These are phyloP conservation scores for Entelurus aequoreus DNA, from an alignment of 2,113 vertebrate species.

Conservation along the genomic window DNA sequence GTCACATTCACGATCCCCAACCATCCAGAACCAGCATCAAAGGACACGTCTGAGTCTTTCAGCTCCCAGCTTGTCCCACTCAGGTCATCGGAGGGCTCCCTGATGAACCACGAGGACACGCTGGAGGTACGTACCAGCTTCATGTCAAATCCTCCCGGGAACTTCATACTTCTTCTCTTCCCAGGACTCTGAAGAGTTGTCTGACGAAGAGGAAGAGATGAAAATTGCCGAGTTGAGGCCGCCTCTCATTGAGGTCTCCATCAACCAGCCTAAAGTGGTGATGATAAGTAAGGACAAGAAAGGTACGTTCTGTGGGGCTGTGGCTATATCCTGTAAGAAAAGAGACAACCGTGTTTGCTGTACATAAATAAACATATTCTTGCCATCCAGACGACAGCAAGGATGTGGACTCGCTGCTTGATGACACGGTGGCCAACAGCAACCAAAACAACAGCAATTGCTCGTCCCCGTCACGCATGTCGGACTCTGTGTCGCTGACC, in stretches of 20 bases:
- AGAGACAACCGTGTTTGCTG: not conserved
- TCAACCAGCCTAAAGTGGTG: conserved; percentile 97
- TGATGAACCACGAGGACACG: conserved; percentile 81
- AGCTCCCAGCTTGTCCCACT: conserved; percentile 68
- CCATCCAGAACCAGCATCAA: conserved; percentile 64
- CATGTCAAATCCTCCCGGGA: not conserved
- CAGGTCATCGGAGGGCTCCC: conserved; percentile 73
- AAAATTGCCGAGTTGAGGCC: conserved; percentile 96
- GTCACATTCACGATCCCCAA: conserved; percentile 61
- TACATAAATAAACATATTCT: not conserved
- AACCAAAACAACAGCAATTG: conserved; percentile 99
- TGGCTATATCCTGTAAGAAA: not conserved
- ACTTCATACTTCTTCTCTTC: not conserved
- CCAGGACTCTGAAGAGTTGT: conserved; percentile 92
- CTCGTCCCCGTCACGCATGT: conserved; percentile 97
- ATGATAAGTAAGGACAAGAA: conserved; percentile 92
- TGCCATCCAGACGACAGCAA: conserved; percentile 77
- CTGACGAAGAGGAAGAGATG: conserved; percentile 95
- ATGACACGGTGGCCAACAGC: conserved; percentile 92
- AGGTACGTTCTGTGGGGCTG: conserved; percentile 56
- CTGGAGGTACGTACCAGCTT: conserved; percentile 75
- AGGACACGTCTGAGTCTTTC: conserved; percentile 65
- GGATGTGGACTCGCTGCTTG: conserved; percentile 89
- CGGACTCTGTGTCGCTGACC: conserved; percentile 95
- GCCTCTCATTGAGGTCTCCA: conserved; percentile 92